Evolutionary conservation across 2,888 invertebrate genomes (phyloP), one percentile per base, ranked within the genome.

Genomic region (Morinoia aosen): DNA sequence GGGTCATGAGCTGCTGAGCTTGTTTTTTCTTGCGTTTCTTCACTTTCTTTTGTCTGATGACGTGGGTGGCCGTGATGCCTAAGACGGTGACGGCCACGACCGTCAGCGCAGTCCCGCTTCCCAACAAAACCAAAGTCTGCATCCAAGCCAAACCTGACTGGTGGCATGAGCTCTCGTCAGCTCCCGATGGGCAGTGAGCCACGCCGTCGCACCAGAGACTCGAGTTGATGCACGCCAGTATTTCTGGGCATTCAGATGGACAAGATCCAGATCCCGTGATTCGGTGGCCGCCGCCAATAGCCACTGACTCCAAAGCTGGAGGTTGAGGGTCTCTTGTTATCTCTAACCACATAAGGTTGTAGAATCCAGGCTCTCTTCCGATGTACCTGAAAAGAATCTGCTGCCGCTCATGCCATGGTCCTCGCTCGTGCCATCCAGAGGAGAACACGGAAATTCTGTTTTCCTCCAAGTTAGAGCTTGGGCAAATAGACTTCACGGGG

Each of bases 131-230:
- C n/a, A 94, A 91, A 12, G 96, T 91, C 88, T 96, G 96, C 33
- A 96, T 94, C 96, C 96, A 96, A 10, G 96, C 96, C 88, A 96
- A 88, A 19, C 96, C 95, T 91, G 95, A 91, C 57, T 96, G 95
- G 90, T 96, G 95, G 91, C 96, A 96, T 16, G 96, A 90, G 58
- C 91, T 58, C n/a, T 98, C 98, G 97, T 98, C 98, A 97, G 98
- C 98, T 2, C 98, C 98, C 10, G 98, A 98, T 33, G 98, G 98
- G 97, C 98, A 98, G 97, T 98, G 98, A 2, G 98, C 97, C 91
- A 98, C 98, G 0, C 98, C 98, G 97, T 98, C 98, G 97, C 98
- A 98, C 98, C 98, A 98, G 10, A 98, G 97, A 2, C 98, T 98
- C 0, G 98, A 98, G 96, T 98, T 98, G 97, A 98, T 98, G 97